Base-by-base conservation (phyloP, 2,888 invertebrate species). In the Ypsolopha scabrella region DNA sequence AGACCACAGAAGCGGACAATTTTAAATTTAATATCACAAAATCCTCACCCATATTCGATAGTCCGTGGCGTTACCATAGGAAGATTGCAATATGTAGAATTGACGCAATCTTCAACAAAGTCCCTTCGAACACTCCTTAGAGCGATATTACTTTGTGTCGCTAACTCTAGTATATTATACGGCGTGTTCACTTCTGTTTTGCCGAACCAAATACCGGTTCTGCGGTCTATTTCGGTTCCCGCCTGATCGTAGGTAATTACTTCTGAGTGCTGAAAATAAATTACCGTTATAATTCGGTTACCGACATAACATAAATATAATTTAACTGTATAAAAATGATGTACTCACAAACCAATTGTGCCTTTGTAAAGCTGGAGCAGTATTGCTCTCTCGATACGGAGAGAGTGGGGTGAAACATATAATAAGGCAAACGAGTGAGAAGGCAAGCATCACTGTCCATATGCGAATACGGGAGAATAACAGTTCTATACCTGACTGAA, bases 31-130 rank as follows among this genome's bases (percentile, higher is more conserved):
- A 24, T 4, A 4, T 24, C 4, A 24, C 24, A 35, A 37, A 13
- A n/a, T 1, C 51, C 51, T 39, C 34, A 53, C 53, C n/a, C 14
- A 45, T 51, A 24, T 35, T 51, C 44, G 7, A 53, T 45, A n/a
- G 44, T 48, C 38, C 53, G 51, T 2, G 53, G 51, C 2, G 38
- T 44, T 1, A 48, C 34, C 48, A 51, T 47, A 0, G 80, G 80
- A 9, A 78, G 54, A 4, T 79, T 78, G 45, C 80, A 80, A 33
- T 71, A 63, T 13, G 73, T 67, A 58, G 79, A 75, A 11, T 56
- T 59, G 2, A 59, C 57, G 54, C 80, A 80, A 51, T 79, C 77
- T 0, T 63, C 54, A 1, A 10, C 9, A 24, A 57, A 50, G 33
- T 54, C 45, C 3, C 13, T 44, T 36, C 39, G 14, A 6, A 51